Evolutionary conservation across 1,140 invertebrate genomes (phyloP).

Genomic region (Drosophila saltans): DNA sequence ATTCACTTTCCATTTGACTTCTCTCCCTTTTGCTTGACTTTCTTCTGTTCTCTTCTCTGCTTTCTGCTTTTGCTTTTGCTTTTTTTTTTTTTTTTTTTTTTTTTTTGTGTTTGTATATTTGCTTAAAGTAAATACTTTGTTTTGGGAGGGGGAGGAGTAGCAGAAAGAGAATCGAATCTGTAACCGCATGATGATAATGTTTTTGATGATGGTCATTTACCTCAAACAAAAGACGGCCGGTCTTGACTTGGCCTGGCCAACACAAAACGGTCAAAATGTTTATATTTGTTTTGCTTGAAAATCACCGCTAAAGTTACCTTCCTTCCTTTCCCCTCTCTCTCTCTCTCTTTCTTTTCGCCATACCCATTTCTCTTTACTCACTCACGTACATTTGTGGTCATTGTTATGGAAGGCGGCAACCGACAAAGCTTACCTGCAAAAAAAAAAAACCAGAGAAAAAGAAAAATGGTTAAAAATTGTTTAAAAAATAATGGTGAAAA

Average conservation of each 20-base stretch:
- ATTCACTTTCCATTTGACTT: constrained; percentile 9
- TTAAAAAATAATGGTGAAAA: constrained; percentile 34
- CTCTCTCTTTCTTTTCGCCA: background rate
- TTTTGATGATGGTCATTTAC: constrained; percentile 60
- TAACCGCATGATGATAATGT: constrained; percentile 26
- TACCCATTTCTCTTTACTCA: constrained; percentile 33
- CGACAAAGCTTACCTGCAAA: constrained; percentile 62
- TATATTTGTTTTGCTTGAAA: constrained; percentile 58
- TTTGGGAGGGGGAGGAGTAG: background rate
- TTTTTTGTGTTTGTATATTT: constrained; percentile 17
- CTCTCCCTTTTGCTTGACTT: background rate
- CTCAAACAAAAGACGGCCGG: constrained; percentile 41
- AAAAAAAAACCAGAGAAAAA: constrained; percentile 29
- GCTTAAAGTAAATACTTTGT: constrained; percentile 29
- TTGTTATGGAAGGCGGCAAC: constrained; percentile 34
- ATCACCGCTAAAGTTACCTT: constrained; percentile 53
- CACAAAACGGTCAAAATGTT: constrained; percentile 67
- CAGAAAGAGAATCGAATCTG: constrained; percentile 26
- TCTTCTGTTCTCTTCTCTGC: background rate
- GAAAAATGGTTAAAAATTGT: constrained; percentile 52
- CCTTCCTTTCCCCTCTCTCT: constrained; percentile 12
- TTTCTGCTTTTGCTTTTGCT: no score
- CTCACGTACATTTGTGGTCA: constrained; percentile 61
- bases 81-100: no score
- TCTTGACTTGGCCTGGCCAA: background rate